Evolutionary conservation across 1,140 invertebrate genomes (phyloP).

Genomic region (Drosophila fuyamai): DNA sequence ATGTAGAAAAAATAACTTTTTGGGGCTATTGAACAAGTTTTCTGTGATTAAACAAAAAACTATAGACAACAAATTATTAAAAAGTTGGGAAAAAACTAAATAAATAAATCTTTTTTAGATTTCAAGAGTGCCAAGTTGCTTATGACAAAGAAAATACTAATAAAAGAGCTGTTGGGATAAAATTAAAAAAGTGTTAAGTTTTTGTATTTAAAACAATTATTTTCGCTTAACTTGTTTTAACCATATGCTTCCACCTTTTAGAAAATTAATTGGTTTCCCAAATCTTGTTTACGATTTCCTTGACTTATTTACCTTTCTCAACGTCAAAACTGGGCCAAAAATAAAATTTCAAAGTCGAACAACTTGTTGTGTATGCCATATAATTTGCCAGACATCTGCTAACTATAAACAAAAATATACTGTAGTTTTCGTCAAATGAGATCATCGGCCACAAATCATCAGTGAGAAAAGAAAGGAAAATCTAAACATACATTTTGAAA

Average conservation of each 20-base stretch:
- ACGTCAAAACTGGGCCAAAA: slow-evolving; percentile 28
- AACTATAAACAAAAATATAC: slow-evolving; percentile 65
- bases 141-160: too few species aligned
- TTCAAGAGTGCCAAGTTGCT: not conserved
- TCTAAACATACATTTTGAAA: slow-evolving; percentile 21
- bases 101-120: not conserved
- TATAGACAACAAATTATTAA: too few species aligned
- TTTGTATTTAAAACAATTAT: too few species aligned
- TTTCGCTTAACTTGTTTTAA: not conserved
- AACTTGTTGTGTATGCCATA: slow-evolving; percentile 25
- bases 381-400: slow-evolving; percentile 65
- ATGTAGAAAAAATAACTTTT: not conserved
- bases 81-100: too few species aligned
- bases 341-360: slow-evolving; percentile 41
- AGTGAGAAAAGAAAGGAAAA: slow-evolving; percentile 35
- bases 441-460: slow-evolving; percentile 57
- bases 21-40: too few species aligned
- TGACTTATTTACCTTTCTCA: slow-evolving; percentile 71
- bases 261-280: slow-evolving; percentile 5
- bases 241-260: slow-evolving; percentile 8
- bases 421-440: slow-evolving; percentile 60
- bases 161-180: too few species aligned
- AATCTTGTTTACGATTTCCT: slow-evolving; percentile 62
- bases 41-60: too few species aligned
- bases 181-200: too few species aligned